Base-by-base conservation (phyloP, 2,888 invertebrate genomes). In the Athrips mouffetella region DNA sequence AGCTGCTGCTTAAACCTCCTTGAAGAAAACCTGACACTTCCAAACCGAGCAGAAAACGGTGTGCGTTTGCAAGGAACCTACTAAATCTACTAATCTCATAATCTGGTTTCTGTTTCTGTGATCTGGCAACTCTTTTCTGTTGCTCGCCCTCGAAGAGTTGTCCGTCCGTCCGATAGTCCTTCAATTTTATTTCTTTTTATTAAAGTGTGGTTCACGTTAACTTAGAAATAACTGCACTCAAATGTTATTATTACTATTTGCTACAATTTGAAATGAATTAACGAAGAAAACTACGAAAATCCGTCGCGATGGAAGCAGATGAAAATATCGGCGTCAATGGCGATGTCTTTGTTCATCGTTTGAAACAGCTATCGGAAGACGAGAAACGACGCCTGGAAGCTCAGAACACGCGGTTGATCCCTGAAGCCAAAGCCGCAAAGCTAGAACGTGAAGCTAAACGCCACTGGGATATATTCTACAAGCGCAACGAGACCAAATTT, bases 401-500 rank as follows among this genome's bases (percentile, higher is more conserved):
- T 1, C 96, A 96, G 80, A 92, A 97, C 71, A 67, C 70, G 0
- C 73, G 86, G 11, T 20, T 84, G 7, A 73, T 88, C 41, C 79
- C 94, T 0, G 91, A 93, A 61, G 92, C 92, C 60, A 94, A 94
- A 70, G 96, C 96, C 1, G 83, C 85, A 1, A 92, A 94, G 72
- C 75, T 98, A 2, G 98, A 98, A 73, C 82, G 80, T 39, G 93
- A 98, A 63, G 95, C 97, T 0, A 93, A 93, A 66, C 94, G 94
- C 53, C 92, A 98, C 70, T 99, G 98, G 98, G 98, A 98, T 78
- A 86, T 97, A 46, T 99, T 99, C 80, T 99, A 98, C 76, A 98
- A 98, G 79, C 89, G 98, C 51, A 98, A 99, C 71, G 95, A 96
- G 63, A 95, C 94, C 0, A 92, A 95, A 62, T 98, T 99, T 78